Percentiles rank a stretch among this genome's conserved stretches.
Evolutionary conservation across 2,113 vertebrate genomes (phyloP).

Genomic region (Aegotheles bennettii): DNA sequence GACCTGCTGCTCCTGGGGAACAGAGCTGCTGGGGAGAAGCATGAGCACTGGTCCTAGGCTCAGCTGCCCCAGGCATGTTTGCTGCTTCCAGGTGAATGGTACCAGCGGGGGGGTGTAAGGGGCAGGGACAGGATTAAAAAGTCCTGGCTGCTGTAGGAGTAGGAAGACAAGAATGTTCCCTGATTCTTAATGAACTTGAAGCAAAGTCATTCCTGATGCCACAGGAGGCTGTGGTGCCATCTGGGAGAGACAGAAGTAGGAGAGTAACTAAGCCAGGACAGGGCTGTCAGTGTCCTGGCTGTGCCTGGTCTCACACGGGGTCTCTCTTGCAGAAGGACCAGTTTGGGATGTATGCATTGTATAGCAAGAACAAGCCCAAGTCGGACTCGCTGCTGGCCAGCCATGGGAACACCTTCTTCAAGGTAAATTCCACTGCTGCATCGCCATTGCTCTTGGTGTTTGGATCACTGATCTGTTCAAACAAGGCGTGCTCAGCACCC

Average conservation of each 20-base stretch:
- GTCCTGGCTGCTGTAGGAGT: not conserved
- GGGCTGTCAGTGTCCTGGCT: not conserved
- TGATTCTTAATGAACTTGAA: not conserved
- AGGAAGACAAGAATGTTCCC: not conserved
- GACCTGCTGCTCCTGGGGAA: not conserved
- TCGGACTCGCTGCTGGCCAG: slow-evolving; percentile 82
- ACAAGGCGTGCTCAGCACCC: no score
- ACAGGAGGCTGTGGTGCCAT: not conserved
- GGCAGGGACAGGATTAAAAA: not conserved
- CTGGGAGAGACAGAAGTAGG: not conserved
- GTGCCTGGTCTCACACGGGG: accelerated
- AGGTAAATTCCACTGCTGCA: slow-evolving; percentile 62
- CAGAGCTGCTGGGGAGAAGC: not conserved
- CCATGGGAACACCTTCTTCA: slow-evolving; percentile 84
- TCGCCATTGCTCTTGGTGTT: not conserved
- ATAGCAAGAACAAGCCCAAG: slow-evolving; percentile 87
- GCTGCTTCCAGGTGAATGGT: not conserved
- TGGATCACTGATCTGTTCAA: not conserved
- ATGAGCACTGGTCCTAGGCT: not conserved
- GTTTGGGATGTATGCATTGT: slow-evolving; percentile 85
- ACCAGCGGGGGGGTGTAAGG: accelerated
- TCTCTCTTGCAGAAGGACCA: slow-evolving; percentile 79
- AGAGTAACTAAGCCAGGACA: not conserved
- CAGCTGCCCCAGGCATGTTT: not conserved
- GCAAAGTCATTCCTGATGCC: not conserved